Base-by-base conservation (phyloP, 2,888 invertebrate genomes). In the Ochropleura plecta region DNA sequence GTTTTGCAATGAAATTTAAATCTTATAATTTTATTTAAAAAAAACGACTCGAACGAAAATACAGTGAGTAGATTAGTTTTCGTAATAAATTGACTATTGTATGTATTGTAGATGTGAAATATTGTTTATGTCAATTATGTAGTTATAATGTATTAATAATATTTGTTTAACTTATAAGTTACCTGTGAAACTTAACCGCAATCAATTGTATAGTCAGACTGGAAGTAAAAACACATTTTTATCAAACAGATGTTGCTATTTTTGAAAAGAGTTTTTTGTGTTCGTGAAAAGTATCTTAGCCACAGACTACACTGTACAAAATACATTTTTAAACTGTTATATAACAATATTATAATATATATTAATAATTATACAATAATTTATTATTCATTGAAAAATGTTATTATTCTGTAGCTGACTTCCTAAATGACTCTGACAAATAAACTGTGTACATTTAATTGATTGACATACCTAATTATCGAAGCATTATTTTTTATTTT, bases 41-140 rank as follows among this genome's bases (percentile, higher is more conserved):
- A 46, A 62, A 20, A 14, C 53, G 46, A 68, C 48, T 68, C 18
- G 66, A 48, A 51, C n/a, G 53, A 79, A 62, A 70, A 20, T 5
- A 44, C 48, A 53, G 40, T 66, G 30, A 30, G 18, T 76, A 46
- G 53, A 62, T 49, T 49, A 59, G 16, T 53, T 30, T 48, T 40
- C 53, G 42, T 82, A 57, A 77, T 77, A 82, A 44, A 53, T 60
- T 53, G 44, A 60, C 14, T 8, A 49, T 76, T 65, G 30, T 80
- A 64, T 44, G 46, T 46, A 5, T 30, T 72, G 30, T 60, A 8
- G 12, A 76, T 57, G 53, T 75, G n/a, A 80, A 51, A 74, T 57
- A 48, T 75, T 49, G 51, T 46, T 63, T 64, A 59, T 70, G 57
- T 69, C 12, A 70, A 71, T 59, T 49, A 70, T n/a, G 44, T 62